phyloP scores from a whole-genome alignment of 2,797 vertebrate genomes.

The Octomys mimax region DNA sequence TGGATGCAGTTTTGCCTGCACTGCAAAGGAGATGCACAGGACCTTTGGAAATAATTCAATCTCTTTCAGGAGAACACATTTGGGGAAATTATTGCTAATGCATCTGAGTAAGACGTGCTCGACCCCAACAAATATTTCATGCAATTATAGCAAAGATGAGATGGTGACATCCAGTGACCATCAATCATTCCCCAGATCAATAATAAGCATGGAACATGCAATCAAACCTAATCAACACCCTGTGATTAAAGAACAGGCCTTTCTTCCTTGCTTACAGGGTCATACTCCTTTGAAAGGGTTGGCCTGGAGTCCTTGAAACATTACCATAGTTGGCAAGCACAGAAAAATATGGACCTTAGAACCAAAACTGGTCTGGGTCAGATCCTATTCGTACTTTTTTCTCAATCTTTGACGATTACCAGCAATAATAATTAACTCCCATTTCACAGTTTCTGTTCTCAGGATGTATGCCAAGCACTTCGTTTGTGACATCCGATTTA shows the following conservation, averaged over 20 bases:
- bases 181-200: conserved; percentile 88
- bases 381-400: neutral
- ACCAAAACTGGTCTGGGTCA: neutral
- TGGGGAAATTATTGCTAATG: conserved; percentile 87
- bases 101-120: conserved; percentile 85
- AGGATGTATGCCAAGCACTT: neutral
- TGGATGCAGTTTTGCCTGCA: conserved; percentile 70
- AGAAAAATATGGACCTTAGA: neutral
- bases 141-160: conserved; percentile 87
- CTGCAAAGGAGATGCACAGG: conserved; percentile 71
- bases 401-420: neutral
- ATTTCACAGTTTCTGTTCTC: neutral
- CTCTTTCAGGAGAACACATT: conserved; percentile 82
- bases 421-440: neutral
- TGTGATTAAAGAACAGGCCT: conserved; percentile 80
- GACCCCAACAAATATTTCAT: conserved; percentile 87
- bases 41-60: conserved; percentile 85
- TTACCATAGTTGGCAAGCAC: neutral
- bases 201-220: conserved; percentile 85
- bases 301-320: conserved; percentile 55
- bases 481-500: neutral
- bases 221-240: conserved; percentile 88
- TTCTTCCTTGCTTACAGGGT: conserved; percentile 71
- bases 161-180: conserved; percentile 84
- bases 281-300: conserved; percentile 71